These are phyloP conservation scores for Stenoptilia bipunctidactyla DNA, from an alignment of 2,888 invertebrate genomes.

Conservation along the genomic window DNA sequence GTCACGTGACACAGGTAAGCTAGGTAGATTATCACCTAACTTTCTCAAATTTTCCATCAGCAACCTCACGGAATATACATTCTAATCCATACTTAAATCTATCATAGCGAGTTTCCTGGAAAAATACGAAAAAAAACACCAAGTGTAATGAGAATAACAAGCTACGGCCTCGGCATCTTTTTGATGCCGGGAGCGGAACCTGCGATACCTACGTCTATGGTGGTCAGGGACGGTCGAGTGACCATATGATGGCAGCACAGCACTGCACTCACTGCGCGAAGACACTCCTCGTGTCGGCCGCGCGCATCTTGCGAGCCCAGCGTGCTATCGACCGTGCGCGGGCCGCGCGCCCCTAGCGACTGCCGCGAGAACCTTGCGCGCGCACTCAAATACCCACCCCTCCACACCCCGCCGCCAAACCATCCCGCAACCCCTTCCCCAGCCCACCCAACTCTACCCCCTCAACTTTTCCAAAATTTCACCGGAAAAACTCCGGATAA, in stretches of 20 bases:
- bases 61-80: too few species aligned
- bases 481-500: conserved; percentile 8
- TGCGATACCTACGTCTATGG: not conserved
- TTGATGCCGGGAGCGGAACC: too few species aligned
- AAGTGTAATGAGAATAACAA: too few species aligned
- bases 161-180: too few species aligned
- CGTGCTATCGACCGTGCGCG: conserved; percentile 61
- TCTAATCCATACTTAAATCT: too few species aligned
- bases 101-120: too few species aligned
- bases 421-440: conserved; percentile 18
- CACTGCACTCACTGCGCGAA: conserved; percentile 38
- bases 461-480: conserved; percentile 12
- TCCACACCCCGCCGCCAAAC: conserved; percentile 12
- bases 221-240: not conserved
- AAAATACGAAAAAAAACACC: too few species aligned
- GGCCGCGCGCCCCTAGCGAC: conserved; percentile 57
- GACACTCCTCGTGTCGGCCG: conserved; percentile 42
- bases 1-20: too few species aligned
- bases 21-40: too few species aligned
- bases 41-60: too few species aligned
- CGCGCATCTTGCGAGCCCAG: conserved; percentile 47
- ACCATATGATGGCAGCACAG: conserved; percentile 24
- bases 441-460: conserved; percentile 3
- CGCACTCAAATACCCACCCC: conserved; percentile 25
- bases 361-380: conserved; percentile 55